These are phyloP conservation scores for Spisula subtruncata DNA, from an alignment of 2,888 invertebrate genomes.

Conservation along the genomic window DNA sequence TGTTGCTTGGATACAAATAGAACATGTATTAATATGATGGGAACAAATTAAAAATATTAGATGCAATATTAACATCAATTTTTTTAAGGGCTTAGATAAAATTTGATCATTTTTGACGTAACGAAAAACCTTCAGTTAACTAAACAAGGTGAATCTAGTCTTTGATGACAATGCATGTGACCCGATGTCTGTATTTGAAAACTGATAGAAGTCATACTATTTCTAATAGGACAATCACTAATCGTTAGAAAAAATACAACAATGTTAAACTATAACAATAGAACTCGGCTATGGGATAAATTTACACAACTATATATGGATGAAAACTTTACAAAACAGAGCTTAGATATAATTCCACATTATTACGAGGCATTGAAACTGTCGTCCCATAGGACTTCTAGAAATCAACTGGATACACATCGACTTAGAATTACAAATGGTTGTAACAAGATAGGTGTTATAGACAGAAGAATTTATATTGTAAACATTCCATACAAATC, in stretches of 20 bases:
- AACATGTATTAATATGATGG: background rate
- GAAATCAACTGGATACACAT: conserved; percentile 6
- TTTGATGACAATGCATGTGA: background rate
- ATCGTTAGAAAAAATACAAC: background rate
- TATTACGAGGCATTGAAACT: conserved; percentile 10
- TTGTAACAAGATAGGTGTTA: conserved; percentile 20
- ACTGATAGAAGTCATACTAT: conserved; percentile 5
- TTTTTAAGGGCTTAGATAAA: background rate
- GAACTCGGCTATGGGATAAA: background rate
- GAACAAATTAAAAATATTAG: background rate
- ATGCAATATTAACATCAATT: background rate
- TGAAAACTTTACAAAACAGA: background rate
- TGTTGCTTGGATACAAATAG: background rate
- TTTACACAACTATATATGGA: conserved; percentile 25
- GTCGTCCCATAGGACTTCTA: background rate
- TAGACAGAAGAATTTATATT: background rate
- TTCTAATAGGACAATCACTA: background rate
- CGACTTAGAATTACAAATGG: conserved; percentile 1
- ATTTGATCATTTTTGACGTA: background rate
- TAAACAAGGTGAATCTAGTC: background rate
- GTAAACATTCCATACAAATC: background rate
- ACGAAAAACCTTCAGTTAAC: background rate
- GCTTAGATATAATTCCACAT: conserved; percentile 12
- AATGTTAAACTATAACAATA: background rate
- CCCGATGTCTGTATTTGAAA: background rate